These are phyloP conservation scores for Heliconius melpomene DNA, from an alignment of 1,140 invertebrate species.

Conservation along the genomic window DNA sequence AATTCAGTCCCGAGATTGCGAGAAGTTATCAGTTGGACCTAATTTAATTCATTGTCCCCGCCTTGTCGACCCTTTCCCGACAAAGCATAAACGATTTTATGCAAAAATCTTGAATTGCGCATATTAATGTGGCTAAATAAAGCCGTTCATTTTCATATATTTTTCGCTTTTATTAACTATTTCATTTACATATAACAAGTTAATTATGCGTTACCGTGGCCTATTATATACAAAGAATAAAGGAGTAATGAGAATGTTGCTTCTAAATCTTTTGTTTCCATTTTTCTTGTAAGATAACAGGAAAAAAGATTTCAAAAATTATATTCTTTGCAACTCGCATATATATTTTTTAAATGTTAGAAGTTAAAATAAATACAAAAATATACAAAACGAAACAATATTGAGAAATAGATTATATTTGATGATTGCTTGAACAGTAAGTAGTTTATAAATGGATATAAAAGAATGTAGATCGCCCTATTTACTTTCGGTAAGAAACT, in stretches of 20 bases:
- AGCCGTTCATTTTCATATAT: slow-evolving; percentile 27
- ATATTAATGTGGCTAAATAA: slow-evolving; percentile 19
- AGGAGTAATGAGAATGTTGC: background rate
- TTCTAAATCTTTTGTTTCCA: slow-evolving; percentile 34
- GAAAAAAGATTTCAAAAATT: slow-evolving; percentile 21
- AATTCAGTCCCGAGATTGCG: slow-evolving; percentile 56
- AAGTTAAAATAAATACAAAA: background rate
- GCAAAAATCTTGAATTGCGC: slow-evolving; percentile 54
- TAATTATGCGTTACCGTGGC: slow-evolving; percentile 22
- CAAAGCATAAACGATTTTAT: slow-evolving; percentile 57
- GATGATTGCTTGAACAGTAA: background rate
- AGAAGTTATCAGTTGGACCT: slow-evolving; percentile 67
- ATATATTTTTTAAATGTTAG: background rate
- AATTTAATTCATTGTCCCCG: slow-evolving; percentile 73
- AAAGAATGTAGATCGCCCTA: background rate
- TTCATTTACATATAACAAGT: slow-evolving; percentile 34
- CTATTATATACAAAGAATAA: slow-evolving; percentile 32
- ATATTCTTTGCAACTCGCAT: slow-evolving; percentile 15
- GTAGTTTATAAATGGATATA: background rate
- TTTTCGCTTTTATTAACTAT: slow-evolving; percentile 24
- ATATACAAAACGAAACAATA: background rate
- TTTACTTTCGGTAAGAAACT: background rate
- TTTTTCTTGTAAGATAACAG: slow-evolving; percentile 16
- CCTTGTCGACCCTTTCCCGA: slow-evolving; percentile 59
- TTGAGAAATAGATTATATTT: background rate